A percentile compares a stretch with the other conserved stretches of the same genome.
These are phyloP conservation scores for Drosophila oshimai DNA, from an alignment of 1,140 invertebrate genomes.

Conservation along the genomic window DNA sequence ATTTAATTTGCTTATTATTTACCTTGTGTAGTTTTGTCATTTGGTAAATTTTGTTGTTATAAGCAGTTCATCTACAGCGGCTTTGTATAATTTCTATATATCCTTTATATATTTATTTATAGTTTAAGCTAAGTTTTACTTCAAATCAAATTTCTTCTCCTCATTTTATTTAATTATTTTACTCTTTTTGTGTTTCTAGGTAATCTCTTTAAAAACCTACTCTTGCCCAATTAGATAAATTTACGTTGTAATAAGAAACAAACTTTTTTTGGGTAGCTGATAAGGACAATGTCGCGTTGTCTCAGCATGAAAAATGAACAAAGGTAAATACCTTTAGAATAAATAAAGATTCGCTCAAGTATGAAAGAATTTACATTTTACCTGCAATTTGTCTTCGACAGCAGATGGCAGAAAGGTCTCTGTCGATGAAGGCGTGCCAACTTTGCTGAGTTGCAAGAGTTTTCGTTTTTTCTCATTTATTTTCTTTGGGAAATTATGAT, in stretches of 20 bases:
- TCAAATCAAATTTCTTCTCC: no score
- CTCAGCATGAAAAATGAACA: slow-evolving; percentile 54
- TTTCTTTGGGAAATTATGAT: slow-evolving; percentile 57
- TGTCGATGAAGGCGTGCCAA: slow-evolving; percentile 29
- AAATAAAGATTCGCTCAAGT: slow-evolving; percentile 44
- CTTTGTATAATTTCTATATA: no score
- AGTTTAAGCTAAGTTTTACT: no score
- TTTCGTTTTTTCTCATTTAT: slow-evolving; percentile 27
- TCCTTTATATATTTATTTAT: no score
- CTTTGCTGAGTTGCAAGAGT: slow-evolving; percentile 53
- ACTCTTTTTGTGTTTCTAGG: no score
- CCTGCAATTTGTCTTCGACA: slow-evolving; percentile 68
- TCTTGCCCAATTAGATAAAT: slow-evolving; percentile 13
- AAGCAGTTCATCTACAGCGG: no score
- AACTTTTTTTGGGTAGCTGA: slow-evolving; percentile 8
- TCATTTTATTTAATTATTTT: no score
- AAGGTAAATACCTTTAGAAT: slow-evolving; percentile 27
- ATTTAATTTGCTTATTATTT: background rate
- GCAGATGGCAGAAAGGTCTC: slow-evolving; percentile 35
- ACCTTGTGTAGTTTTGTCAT: no score
- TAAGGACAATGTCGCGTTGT: slow-evolving; percentile 33
- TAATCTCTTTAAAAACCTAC: no score
- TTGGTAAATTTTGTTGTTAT: no score
- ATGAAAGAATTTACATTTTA: slow-evolving; percentile 62
- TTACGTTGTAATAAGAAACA: slow-evolving; percentile 9